These are phyloP conservation scores for Artibeus jamaicensis DNA, from an alignment of 2,797 vertebrate genomes.

Conservation along the genomic window DNA sequence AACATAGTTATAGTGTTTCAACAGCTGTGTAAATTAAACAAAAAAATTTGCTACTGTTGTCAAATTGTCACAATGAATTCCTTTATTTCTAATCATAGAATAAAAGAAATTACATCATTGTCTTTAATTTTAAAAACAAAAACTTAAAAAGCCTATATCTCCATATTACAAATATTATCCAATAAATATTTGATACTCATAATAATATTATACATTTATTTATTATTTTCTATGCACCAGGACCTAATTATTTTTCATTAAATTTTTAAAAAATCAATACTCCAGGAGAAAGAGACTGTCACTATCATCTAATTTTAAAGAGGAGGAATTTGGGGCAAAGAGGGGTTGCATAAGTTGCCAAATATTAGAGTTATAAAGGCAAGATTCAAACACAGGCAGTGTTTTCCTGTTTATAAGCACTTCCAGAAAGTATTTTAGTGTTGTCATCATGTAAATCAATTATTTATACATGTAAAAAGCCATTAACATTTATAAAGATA, in stretches of 20 bases:
- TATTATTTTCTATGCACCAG: neutral
- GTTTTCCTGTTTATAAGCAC: neutral
- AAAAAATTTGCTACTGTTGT: neutral
- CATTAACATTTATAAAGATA: neutral
- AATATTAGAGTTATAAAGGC: neutral
- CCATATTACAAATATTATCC: neutral
- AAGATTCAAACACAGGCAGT: neutral
- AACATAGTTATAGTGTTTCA: neutral
- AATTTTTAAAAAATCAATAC: neutral
- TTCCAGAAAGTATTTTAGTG: neutral
- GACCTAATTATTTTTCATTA: neutral
- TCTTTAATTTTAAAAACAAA: slow-evolving; percentile 5
- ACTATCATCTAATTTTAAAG: neutral
- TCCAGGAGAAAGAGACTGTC: neutral
- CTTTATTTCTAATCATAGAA: neutral
- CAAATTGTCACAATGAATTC: neutral
- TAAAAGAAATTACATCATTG: neutral
- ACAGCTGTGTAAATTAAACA: slow-evolving; percentile 37
- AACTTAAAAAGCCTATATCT: neutral
- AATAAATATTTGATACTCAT: neutral
- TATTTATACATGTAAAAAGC: neutral
- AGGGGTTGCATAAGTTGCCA: neutral
- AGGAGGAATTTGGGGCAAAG: neutral
- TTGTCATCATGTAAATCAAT: too few species aligned
- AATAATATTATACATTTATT: neutral